Percentiles rank a stretch among this genome's conserved stretches.
phyloP scores from a whole-genome alignment of 2,888 invertebrate genomes.

The Nephrotoma guestfalica region DNA sequence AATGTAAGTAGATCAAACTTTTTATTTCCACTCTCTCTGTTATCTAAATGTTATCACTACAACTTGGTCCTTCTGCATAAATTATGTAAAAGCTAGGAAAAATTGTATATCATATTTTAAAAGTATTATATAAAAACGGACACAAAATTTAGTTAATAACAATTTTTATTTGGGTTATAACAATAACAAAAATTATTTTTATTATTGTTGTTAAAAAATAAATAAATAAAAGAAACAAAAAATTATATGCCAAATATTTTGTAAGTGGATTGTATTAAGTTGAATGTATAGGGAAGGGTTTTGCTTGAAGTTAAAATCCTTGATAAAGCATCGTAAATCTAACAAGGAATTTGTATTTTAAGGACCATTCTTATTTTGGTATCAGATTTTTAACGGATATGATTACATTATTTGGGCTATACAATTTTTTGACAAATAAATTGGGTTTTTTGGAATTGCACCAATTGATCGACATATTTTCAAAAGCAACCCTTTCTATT shows the following conservation, averaged over 20 bases:
- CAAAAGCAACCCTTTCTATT: too few species aligned
- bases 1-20: background rate
- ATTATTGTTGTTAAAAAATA: background rate
- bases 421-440: too few species aligned
- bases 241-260: background rate
- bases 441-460: too few species aligned
- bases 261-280: background rate
- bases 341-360: background rate
- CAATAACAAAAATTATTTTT: background rate
- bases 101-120: background rate
- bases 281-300: background rate
- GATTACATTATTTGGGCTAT: too few species aligned
- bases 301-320: background rate
- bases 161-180: background rate
- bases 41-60: background rate
- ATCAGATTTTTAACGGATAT: background rate
- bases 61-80: background rate
- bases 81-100: background rate
- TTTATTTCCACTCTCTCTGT: background rate
- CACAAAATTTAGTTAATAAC: background rate
- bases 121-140: background rate
- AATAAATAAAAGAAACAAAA: background rate
- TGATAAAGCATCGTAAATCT: background rate
- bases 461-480: too few species aligned
- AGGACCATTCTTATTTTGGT: background rate